Conservation (phyloP, 2,797 vertebrate genomes). For the Chrysocyon brachyurus region DNA sequence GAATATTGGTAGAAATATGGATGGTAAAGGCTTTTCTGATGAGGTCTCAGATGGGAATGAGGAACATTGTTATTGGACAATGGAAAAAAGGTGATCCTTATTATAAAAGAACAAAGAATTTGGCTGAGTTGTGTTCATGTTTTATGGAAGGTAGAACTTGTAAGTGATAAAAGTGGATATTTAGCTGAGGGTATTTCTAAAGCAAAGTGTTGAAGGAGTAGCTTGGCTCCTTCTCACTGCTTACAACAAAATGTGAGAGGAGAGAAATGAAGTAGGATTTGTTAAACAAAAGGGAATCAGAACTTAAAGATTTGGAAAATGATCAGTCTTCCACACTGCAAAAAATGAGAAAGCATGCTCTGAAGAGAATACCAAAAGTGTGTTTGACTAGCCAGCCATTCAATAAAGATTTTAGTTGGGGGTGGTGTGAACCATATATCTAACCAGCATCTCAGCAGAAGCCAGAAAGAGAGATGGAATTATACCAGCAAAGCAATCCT, state of each 20-base stretch:
- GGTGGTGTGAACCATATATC: neutral
- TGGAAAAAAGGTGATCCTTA: neutral
- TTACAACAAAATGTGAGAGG: slow-evolving; percentile 19
- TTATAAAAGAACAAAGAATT: neutral
- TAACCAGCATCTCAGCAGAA: neutral
- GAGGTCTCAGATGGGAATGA: slow-evolving; percentile 17
- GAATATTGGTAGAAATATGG: neutral
- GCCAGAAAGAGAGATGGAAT: neutral
- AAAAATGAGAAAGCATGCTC: slow-evolving; percentile 33
- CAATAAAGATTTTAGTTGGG: neutral
- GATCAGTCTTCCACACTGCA: neutral
- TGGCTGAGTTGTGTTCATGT: neutral
- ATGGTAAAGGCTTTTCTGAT: neutral
- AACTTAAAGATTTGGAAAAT: slow-evolving; percentile 31
- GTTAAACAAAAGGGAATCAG: slow-evolving; percentile 2
- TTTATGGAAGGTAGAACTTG: slow-evolving; percentile 18
- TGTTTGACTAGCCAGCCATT: neutral
- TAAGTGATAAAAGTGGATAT: neutral
- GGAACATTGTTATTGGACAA: neutral
- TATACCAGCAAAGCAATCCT: neutral
- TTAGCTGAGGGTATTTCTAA: slow-evolving; percentile 46
- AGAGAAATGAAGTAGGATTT: slow-evolving; percentile 27
- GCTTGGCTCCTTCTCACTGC: neutral
- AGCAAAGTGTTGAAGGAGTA: slow-evolving; percentile 19
- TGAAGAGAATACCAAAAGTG: neutral